phyloP scores from a whole-genome alignment of 2,113 vertebrate species.

The Esox niger region DNA sequence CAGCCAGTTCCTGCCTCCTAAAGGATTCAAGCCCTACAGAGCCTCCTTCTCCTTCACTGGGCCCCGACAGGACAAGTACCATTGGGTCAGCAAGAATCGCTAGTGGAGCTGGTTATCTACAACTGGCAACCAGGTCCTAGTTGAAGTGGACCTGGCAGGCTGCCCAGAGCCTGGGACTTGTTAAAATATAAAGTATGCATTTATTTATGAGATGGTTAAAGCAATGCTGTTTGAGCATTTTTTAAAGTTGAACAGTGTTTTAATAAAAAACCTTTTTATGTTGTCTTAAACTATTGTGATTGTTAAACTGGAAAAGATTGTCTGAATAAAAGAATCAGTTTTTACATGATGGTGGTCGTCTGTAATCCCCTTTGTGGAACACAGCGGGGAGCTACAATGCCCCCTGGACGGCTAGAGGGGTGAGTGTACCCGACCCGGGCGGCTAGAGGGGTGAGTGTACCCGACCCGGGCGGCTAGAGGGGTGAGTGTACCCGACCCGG shows the following conservation, averaged over 20 bases:
- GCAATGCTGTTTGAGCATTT: slow-evolving; percentile 49
- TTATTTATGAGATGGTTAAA: slow-evolving; percentile 38
- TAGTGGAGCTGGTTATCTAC: too few species aligned
- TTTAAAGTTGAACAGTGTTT: slow-evolving; percentile 53
- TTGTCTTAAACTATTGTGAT: slow-evolving; percentile 1
- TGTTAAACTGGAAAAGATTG: slow-evolving; percentile 5
- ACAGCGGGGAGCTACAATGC: too few species aligned
- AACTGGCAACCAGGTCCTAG: neutral
- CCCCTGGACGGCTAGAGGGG: too few species aligned
- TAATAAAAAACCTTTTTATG: slow-evolving; percentile 25
- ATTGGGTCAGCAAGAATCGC: slow-evolving; percentile 86
- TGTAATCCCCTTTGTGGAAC: neutral
- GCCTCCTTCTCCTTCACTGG: slow-evolving; percentile 63
- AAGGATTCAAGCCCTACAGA: slow-evolving; percentile 64
- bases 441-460: too few species aligned
- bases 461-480: too few species aligned
- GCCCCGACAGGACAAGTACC: slow-evolving; percentile 84
- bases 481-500: too few species aligned
- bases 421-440: too few species aligned
- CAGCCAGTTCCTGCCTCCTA: slow-evolving; percentile 48
- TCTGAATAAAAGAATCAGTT: neutral
- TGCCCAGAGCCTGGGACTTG: neutral
- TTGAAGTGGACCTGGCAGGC: neutral
- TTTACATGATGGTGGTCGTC: neutral
- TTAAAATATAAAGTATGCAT: slow-evolving; percentile 24